Conservation (phyloP, 1,140 invertebrate genomes). For the Oryctes rhinoceros region DNA sequence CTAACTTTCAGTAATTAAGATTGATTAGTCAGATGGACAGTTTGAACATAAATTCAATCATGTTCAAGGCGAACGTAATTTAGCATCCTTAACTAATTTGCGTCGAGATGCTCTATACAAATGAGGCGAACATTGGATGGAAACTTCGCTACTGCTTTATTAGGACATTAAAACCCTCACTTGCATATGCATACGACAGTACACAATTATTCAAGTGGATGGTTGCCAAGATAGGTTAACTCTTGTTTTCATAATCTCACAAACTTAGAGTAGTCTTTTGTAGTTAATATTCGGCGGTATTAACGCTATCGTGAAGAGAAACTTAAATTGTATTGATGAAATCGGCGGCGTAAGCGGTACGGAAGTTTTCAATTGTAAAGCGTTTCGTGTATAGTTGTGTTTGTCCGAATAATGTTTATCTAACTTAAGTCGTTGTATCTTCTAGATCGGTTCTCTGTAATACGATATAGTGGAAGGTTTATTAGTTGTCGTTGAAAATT, state of each 20-base stretch:
- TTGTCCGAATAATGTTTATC: neutral
- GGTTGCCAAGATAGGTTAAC: neutral
- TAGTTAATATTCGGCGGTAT: neutral
- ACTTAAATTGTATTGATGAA: neutral
- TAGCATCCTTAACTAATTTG: neutral
- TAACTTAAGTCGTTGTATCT: too few species aligned
- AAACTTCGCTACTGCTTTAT: neutral
- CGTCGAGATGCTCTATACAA: neutral
- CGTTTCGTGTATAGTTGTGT: neutral
- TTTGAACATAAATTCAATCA: neutral
- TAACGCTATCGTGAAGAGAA: neutral
- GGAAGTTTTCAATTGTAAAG: neutral
- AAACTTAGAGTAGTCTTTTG: neutral
- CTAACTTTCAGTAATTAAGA: neutral
- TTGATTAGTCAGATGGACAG: slow-evolving; percentile 2
- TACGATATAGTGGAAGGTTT: too few species aligned
- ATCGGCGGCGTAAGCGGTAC: neutral
- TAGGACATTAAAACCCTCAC: neutral
- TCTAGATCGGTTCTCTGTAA: too few species aligned
- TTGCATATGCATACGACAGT: neutral
- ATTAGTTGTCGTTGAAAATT: too few species aligned
- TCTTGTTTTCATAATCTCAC: neutral
- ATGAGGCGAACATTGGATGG: neutral
- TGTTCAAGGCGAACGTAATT: neutral
- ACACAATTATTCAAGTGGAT: neutral